phyloP scores from a whole-genome alignment of 2,888 invertebrate genomes.

The Synanthedon myopaeformis region DNA sequence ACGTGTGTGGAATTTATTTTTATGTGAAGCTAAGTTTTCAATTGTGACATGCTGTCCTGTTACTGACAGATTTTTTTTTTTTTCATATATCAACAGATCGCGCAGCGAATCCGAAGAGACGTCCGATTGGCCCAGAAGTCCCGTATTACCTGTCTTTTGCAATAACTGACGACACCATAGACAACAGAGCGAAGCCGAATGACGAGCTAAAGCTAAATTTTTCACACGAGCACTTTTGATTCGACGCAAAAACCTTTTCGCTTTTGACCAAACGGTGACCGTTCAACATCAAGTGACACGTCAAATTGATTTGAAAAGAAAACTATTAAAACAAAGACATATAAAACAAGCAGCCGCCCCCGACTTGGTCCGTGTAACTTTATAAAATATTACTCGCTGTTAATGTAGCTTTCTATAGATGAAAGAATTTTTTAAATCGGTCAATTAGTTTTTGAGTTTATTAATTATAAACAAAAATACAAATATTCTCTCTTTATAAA shows the following conservation, averaged over 20 bases:
- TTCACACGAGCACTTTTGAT: neutral
- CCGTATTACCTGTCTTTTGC: constrained; percentile 71
- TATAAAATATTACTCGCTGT: too few species aligned
- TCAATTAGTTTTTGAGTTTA: too few species aligned
- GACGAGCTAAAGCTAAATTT: neutral
- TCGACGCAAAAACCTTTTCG: neutral
- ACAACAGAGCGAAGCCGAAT: constrained; percentile 3
- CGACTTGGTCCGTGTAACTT: too few species aligned
- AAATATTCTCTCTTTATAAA: too few species aligned
- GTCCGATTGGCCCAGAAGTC: constrained; percentile 74
- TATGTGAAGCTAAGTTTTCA: too few species aligned
- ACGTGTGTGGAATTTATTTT: too few species aligned
- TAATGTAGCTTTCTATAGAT: too few species aligned
- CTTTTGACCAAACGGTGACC: neutral
- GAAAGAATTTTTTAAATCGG: too few species aligned
- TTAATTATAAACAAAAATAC: too few species aligned
- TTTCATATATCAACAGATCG: constrained; percentile 57
- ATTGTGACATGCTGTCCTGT: too few species aligned
- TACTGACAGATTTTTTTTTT: constrained; percentile 1
- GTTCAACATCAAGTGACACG: neutral
- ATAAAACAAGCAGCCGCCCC: too few species aligned
- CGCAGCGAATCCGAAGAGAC: constrained; percentile 71
- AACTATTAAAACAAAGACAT: too few species aligned
- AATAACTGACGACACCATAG: constrained; percentile 27
- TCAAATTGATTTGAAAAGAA: constrained; percentile 3